Base-by-base conservation (phyloP, 2,113 vertebrate species). In the Beaufortia kweichowensis region DNA sequence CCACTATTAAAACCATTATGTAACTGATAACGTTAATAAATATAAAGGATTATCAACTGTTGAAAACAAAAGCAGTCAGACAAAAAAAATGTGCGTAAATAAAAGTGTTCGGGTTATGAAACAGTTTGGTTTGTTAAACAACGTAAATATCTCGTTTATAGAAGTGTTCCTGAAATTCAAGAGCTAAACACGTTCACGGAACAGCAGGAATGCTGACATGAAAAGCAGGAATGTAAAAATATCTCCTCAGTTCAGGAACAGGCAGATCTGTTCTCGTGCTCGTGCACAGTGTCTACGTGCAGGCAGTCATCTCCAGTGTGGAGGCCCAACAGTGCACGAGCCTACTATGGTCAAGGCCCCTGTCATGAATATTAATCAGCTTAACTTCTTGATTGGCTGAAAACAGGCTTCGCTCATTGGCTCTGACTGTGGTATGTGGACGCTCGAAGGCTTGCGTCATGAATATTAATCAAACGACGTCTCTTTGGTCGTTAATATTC, bases 201-300 rank as follows among this genome's bases (percentile, higher is more conserved):
- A 64, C 33, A 39, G 24, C 6, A 35, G 33, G 33, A 35, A 35
- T 35, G 33, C 33, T 35, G 50, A 23, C 21, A 6, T 5, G 19
- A 55, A 55, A 10, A 15, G 4, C 28, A 55, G 23, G 5, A 69
- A 33, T 29, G 12, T 19, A 11, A 23, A 55, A 55, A 23, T 10
- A 69, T 8, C 48, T 6, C 0, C 12, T 19, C 6, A 31, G 21
- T 35, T 56, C 19, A 21, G 48, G 31, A n/a, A 39, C 14, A 12
- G 14, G 31, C 28, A 57, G 53, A 4, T 56, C 31, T 39, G 53
- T 41, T 29, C 56, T 61, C 17, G n/a, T n/a, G 21, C 43, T 21
- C 23, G n/a, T n/a, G n/a, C n/a, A 48, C 23, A 31, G 10, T 29
- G 23, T 17, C 41, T 74, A 74, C 71, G 71, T 74, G 71, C 71